Evolutionary conservation across 53 echinoderm and acorn worm genomes (phyloP), one percentile per base, ranked within the genome.

Genomic region (Actinopyga echinites): DNA sequence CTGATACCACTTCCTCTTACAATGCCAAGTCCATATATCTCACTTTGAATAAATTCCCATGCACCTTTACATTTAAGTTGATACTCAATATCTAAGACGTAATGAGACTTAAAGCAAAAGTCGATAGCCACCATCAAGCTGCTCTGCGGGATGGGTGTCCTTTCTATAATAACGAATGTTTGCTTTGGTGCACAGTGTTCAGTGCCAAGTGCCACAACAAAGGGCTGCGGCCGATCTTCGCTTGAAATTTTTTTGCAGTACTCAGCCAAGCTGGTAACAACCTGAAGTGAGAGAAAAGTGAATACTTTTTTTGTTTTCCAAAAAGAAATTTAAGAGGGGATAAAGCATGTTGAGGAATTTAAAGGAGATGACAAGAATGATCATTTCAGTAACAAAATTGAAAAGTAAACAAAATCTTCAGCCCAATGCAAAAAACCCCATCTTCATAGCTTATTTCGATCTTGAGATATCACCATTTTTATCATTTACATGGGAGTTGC

Each of bases 1-100:
- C 65, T 65, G 65, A 65, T 30, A 65, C 65, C 30, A 29, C 65
- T 28, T 19, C 65, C 30, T 13, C 33, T 65, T 65, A 65, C 30
- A 30, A 65, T 65, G 30, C 65, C 65, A 65, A 65, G 65, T 28
- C 65, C 65, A 65, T 25, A 29, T 19, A 65, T 30, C 30, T 65
- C 65, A 29, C 65, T 65, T 65, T 65, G 65, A 28, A 65, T 65
- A 31, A 65, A 65, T 33, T 34, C 65, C 65, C 65, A 65, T 65
- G 65, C 65, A 25, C 28, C 34, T 33, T 65, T 65, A 65, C 65
- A 65, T 65, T 65, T 65, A 24, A 65, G 65, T 65, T 65, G 65
- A 30, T 65, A 65, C 17, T 31, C 65, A 26, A 29, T 31, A 65
- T 65, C 65, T 19, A 34, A 25, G 26, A 65, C 65, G 28, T 65